Evolutionary conservation across 2,797 vertebrate genomes (phyloP), one percentile per base, ranked within the genome.

Genomic region (Cynopterus sphinx): DNA sequence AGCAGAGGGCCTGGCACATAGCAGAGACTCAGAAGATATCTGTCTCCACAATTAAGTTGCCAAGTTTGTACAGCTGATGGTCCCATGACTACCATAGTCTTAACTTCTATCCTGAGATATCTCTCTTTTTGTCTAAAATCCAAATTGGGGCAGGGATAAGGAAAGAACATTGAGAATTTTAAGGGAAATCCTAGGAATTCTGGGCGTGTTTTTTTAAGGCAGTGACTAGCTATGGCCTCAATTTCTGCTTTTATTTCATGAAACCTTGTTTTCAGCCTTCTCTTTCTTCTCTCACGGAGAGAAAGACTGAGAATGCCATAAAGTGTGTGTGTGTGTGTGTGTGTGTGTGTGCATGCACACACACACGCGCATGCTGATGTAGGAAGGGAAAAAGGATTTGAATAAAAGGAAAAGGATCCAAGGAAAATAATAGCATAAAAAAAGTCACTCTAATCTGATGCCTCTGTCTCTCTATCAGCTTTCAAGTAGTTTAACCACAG

Each of bases 401-500:
- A 95, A 87, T 53, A 67, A 90, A 87, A 95, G 51, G 22, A 71
- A 82, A 79, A 90, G 10, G 33, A 70, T 71, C 12, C 57, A 33
- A 88, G 41, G 70, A 82, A 96, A 95, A 87, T 61, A 90, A 61
- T 10, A 87, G 87, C 16, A 19, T 26, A 65, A 83, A 70, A 61
- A 55, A 87, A 83, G 41, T 55, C 53, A 24, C 39, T 7, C 65
- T 78, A 43, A 78, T 65, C 63, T 3, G 36, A 65, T 70, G 36
- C 16, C 65, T 77, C 71, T 67, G 46, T 43, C 41, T 87, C 57
- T 73, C 28, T 73, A 3, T 63, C 33, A 63, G 11, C 79, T 97
- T 94, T 74, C 79, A 81, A 81, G 71, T 57, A 51, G 24, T n/a
- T 83, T 94, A 87, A 3, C 13, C 3, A 22, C 70, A 94, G 68